phyloP scores from a whole-genome alignment of 2,797 vertebrate genomes.

The Alcedo quadribrachys region DNA sequence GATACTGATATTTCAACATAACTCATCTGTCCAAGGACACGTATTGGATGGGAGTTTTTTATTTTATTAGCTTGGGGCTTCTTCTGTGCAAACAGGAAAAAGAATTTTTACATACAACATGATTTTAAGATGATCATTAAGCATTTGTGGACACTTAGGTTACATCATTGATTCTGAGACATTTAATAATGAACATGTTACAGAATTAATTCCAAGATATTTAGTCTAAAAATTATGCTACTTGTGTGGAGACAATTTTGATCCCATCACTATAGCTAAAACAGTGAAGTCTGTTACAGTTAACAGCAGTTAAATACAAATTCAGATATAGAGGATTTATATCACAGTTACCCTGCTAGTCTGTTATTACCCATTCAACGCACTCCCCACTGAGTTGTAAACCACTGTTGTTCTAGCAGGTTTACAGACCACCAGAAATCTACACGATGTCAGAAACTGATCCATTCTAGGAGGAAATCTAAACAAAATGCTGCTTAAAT shows the following conservation, averaged over 20 bases:
- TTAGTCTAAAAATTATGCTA: background rate
- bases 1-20: background rate
- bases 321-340: background rate
- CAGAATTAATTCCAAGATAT: background rate
- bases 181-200: background rate
- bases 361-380: background rate
- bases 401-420: background rate
- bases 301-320: background rate
- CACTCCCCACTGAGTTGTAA: background rate
- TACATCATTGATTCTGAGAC: background rate
- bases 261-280: background rate
- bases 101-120: background rate
- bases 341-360: background rate
- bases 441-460: background rate
- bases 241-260: background rate
- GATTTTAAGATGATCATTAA: background rate
- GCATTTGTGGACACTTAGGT: background rate
- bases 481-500: background rate
- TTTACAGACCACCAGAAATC: background rate
- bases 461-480: background rate
- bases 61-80: background rate
- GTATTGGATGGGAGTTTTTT: background rate
- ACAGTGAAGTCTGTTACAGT: background rate
- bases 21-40: background rate
- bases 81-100: background rate